A percentile compares a stretch with the other conserved stretches of the same genome.
Evolutionary conservation across 53 echinoderm and acorn worm species (phyloP).

Genomic region (Zoroaster sp.): DNA sequence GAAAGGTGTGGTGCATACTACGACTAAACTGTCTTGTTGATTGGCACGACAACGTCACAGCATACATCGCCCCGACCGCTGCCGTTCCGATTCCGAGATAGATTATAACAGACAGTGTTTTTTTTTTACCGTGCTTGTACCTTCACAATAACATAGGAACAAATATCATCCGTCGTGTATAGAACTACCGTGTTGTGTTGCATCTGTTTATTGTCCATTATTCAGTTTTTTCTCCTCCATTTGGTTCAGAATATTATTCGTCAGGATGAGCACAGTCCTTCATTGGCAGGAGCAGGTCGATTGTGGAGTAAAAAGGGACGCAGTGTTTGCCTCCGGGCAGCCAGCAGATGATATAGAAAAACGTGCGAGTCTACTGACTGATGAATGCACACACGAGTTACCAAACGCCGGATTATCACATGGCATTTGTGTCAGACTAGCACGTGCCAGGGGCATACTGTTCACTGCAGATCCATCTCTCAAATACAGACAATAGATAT

Average conservation of each 20-base stretch:
- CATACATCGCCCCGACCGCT: slow-evolving; percentile 19
- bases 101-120: not conserved
- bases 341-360: not conserved
- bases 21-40: slow-evolving; percentile 36
- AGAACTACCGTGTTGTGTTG: not conserved
- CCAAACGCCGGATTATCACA: not conserved
- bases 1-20: slow-evolving; percentile 52
- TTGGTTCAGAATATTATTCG: not conserved
- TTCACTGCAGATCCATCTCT: not conserved
- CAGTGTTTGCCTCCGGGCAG: not conserved
- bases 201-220: not conserved
- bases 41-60: slow-evolving; percentile 59
- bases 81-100: not conserved
- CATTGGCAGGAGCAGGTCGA: slow-evolving; percentile 15
- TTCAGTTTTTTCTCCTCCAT: not conserved
- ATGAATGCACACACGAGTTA: slow-evolving; percentile 1
- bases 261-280: not conserved
- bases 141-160: not conserved
- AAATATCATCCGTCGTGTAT: not conserved
- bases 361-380: not conserved
- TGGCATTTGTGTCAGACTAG: slow-evolving; percentile 1
- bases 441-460: not conserved
- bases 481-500: not conserved
- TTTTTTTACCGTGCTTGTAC: not conserved
- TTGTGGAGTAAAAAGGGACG: slow-evolving; percentile 2